A percentile compares a stretch with the other conserved stretches of the same genome.
These are phyloP conservation scores for Tethea ocularis DNA, from an alignment of 2,888 invertebrate genomes.

Conservation along the genomic window DNA sequence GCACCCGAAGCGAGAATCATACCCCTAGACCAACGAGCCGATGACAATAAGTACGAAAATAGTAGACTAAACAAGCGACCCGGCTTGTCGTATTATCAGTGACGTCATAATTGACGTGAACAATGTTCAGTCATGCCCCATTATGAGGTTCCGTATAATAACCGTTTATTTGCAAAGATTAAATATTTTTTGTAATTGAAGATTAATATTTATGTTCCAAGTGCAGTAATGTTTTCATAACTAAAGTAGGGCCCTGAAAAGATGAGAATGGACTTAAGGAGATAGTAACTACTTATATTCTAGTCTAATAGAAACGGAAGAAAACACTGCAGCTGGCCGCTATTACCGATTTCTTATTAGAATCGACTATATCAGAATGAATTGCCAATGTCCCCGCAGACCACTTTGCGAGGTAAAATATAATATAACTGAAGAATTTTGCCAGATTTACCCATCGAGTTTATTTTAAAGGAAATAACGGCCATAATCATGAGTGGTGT, in stretches of 20 bases:
- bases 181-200: background rate
- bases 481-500: slow-evolving; percentile 65
- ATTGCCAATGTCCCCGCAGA: slow-evolving; percentile 62
- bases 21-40: slow-evolving; percentile 85
- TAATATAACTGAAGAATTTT: slow-evolving; percentile 62
- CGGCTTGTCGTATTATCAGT: slow-evolving; percentile 24
- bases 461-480: slow-evolving; percentile 71
- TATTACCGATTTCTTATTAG: slow-evolving; percentile 65
- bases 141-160: background rate
- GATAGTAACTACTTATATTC: slow-evolving; percentile 40
- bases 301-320: slow-evolving; percentile 56
- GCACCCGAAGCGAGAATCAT: slow-evolving; percentile 85
- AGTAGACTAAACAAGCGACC: slow-evolving; percentile 29
- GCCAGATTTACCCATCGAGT: slow-evolving; percentile 76
- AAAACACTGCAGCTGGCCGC: slow-evolving; percentile 66
- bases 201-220: background rate
- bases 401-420: slow-evolving; percentile 48
- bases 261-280: slow-evolving; percentile 17
- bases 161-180: background rate
- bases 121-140: slow-evolving; percentile 6
- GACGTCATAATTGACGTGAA: slow-evolving; percentile 29
- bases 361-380: slow-evolving; percentile 38
- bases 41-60: slow-evolving; percentile 23
- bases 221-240: background rate
- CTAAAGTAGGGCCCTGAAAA: background rate